phyloP scores from a whole-genome alignment of 2,113 vertebrate genomes.

The Platysteira castanea region DNA sequence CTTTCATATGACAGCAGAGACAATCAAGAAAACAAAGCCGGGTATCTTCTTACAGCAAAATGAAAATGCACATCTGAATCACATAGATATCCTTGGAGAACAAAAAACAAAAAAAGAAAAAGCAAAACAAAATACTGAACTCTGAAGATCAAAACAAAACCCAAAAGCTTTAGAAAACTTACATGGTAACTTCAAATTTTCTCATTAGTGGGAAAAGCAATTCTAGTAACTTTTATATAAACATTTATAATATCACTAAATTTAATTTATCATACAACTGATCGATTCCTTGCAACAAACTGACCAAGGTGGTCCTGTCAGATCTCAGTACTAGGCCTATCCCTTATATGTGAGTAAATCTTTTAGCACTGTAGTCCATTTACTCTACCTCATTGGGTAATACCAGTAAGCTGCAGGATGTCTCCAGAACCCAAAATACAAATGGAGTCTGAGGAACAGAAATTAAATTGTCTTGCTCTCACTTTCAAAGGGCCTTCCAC shows the following conservation, averaged over 20 bases:
- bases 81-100: accelerated
- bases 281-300: neutral
- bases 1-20: neutral
- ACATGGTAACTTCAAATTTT: neutral
- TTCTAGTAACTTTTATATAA: neutral
- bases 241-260: neutral
- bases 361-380: neutral
- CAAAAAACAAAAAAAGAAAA: neutral
- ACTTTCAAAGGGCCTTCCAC: neutral
- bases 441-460: neutral
- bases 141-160: neutral
- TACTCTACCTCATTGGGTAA: neutral
- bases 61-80: neutral
- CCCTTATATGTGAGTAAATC: accelerated
- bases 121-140: neutral
- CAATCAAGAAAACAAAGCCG: neutral
- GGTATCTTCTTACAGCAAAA: neutral
- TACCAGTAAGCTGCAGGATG: neutral
- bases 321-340: neutral
- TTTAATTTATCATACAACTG: neutral
- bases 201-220: neutral
- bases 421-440: neutral
- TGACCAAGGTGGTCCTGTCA: neutral
- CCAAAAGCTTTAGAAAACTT: neutral
- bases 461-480: neutral